phyloP scores from a whole-genome alignment of 2,888 invertebrate species.

The Oligia strigilis region DNA sequence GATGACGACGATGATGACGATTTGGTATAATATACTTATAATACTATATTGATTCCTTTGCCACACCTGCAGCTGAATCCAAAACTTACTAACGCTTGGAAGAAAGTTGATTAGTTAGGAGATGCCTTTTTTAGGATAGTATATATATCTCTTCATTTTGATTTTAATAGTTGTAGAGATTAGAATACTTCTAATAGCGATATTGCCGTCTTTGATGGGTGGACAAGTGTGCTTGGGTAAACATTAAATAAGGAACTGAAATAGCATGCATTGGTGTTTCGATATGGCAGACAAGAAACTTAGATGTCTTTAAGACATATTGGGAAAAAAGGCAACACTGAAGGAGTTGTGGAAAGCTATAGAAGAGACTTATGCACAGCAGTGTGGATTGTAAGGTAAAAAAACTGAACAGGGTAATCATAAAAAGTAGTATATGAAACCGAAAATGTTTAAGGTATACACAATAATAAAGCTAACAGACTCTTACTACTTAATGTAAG shows the following conservation, averaged over 20 bases:
- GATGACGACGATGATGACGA: slow-evolving; percentile 35
- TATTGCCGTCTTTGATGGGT: neutral
- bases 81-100: neutral
- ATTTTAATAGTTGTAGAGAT: neutral
- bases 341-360: neutral
- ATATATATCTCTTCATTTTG: neutral
- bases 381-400: neutral
- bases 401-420: neutral
- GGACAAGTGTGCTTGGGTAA: too few species aligned
- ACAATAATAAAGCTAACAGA: neutral
- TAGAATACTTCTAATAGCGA: neutral
- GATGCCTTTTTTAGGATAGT: neutral
- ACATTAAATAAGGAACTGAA: neutral
- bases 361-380: neutral
- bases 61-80: neutral
- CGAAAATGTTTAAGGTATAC: neutral
- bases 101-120: neutral
- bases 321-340: neutral
- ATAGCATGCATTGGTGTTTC: neutral
- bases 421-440: neutral
- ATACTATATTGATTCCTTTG: neutral
- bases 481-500: neutral
- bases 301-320: neutral
- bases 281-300: neutral
- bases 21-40: slow-evolving; percentile 37